Percentiles rank a stretch among this genome's conserved stretches.
phyloP scores from a whole-genome alignment of 2,888 invertebrate genomes.

The Drosophila nigricruria region DNA sequence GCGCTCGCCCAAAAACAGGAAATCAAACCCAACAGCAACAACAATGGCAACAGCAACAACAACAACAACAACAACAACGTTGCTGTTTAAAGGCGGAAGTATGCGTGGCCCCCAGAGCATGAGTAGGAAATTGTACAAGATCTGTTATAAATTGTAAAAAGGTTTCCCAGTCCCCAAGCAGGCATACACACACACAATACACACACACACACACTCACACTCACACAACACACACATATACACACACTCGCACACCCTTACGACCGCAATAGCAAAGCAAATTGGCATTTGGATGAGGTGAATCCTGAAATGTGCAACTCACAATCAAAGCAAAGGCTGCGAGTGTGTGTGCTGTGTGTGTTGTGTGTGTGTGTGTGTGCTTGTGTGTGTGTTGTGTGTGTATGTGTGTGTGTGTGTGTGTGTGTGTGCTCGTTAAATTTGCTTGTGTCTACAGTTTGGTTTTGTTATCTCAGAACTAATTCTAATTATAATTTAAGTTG shows the following conservation, averaged over 20 bases:
- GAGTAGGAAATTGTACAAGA: slow-evolving; percentile 46
- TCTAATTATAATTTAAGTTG: not conserved
- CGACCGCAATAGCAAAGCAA: slow-evolving; percentile 9
- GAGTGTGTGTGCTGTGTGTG: too few relatives aligned
- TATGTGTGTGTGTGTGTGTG: not conserved
- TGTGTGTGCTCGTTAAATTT: not conserved
- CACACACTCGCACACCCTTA: slow-evolving; percentile 4
- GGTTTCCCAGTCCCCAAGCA: slow-evolving; percentile 12
- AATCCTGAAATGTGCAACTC: slow-evolving; percentile 28
- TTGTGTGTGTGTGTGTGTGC: not conserved
- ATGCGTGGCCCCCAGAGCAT: slow-evolving; percentile 23
- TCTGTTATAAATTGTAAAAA: slow-evolving; percentile 55
- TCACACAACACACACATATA: slow-evolving; percentile 9
- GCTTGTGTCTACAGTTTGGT: not conserved
- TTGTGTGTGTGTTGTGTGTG: too few relatives aligned
- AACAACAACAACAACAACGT: slow-evolving; percentile 13
- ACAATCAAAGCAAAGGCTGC: slow-evolving; percentile 26
- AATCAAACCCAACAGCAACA: slow-evolving; percentile 35
- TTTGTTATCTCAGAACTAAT: not conserved
- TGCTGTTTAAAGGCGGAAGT: slow-evolving; percentile 42
- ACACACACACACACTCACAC: slow-evolving; percentile 8
- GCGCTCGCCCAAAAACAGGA: slow-evolving; percentile 54
- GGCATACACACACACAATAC: slow-evolving; percentile 9
- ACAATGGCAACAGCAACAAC: slow-evolving; percentile 11
- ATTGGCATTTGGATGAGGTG: slow-evolving; percentile 33